Evolutionary conservation across 2,797 vertebrate species (phyloP).

Genomic region (Anabacerthia variegaticeps): DNA sequence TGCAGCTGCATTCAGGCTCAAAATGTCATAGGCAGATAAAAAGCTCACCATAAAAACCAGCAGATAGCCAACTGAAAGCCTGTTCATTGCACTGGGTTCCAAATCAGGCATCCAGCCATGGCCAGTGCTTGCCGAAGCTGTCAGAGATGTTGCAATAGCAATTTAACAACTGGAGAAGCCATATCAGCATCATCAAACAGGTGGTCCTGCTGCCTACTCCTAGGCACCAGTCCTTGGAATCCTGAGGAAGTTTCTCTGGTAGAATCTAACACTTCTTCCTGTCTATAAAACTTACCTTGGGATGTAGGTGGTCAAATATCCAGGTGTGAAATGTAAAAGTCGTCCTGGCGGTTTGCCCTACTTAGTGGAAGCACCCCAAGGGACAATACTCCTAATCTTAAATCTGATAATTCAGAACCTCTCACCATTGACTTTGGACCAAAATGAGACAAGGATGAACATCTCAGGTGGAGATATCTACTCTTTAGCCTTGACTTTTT

Average conservation of each 20-base stretch:
- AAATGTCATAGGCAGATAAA: neutral
- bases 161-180: neutral
- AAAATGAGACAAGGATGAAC: neutral
- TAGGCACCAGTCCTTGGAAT: neutral
- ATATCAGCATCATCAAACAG: neutral
- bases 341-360: neutral
- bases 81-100: neutral
- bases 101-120: neutral
- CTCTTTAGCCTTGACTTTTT: neutral
- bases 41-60: neutral
- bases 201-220: accelerated
- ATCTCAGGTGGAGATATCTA: neutral
- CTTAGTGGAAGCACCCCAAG: neutral
- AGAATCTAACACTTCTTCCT: neutral
- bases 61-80: neutral
- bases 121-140: neutral
- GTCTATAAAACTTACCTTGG: neutral
- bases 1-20: neutral
- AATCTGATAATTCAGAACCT: neutral
- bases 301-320: neutral
- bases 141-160: neutral
- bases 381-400: neutral
- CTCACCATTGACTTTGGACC: neutral
- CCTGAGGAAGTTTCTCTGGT: neutral
- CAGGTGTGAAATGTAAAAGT: neutral